Evolutionary conservation across 2,888 invertebrate genomes (phyloP), one percentile per base, ranked within the genome.

Genomic region (Drosophila macrothrix): DNA sequence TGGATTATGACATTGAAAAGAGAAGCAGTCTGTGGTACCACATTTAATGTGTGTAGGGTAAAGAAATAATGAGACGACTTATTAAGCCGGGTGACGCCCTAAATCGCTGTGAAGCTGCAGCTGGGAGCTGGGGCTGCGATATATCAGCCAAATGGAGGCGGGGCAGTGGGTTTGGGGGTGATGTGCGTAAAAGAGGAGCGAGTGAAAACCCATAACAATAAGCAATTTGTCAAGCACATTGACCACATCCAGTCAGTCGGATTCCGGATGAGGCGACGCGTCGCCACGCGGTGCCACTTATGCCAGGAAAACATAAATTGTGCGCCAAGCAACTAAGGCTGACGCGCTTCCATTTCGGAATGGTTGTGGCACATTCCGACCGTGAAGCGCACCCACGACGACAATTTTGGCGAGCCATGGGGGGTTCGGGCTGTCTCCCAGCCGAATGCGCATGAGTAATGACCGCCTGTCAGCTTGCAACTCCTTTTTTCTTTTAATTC

Each of bases 181-280:
- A 9, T 31, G 35, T 22, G 25, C 4, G 22, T 6, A n/a, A n/a
- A 9, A 56, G 3, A n/a, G 56, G 14, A 39, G 37, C 28, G 28
- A 39, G 28, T 41, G 73, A 84, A 78, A 74, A 76, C 73, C 87
- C 91, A 86, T 89, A 88, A 90, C 88, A 88, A 88, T 87, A 89
- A 90, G 83, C 83, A 90, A 92, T 91, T 91, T 92, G 91, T 92
- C 91, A 92, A 84, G 80, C 80, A 84, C 90, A 88, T 88, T 90
- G 88, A 87, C 86, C 87, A 78, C 82, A 81, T 77, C 78, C 87
- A 74, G 81, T 71, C 80, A 84, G 83, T 79, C 69, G 61, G 62
- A 28, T 50, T 31, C 16, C 52, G 43, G 69, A 50, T 19, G 43
- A 43, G 9, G 60, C 73, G 28, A 60, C 49, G 59, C 53, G 56